These are phyloP conservation scores for Scolopax mira DNA, from an alignment of 2,113 vertebrate genomes.

Conservation along the genomic window DNA sequence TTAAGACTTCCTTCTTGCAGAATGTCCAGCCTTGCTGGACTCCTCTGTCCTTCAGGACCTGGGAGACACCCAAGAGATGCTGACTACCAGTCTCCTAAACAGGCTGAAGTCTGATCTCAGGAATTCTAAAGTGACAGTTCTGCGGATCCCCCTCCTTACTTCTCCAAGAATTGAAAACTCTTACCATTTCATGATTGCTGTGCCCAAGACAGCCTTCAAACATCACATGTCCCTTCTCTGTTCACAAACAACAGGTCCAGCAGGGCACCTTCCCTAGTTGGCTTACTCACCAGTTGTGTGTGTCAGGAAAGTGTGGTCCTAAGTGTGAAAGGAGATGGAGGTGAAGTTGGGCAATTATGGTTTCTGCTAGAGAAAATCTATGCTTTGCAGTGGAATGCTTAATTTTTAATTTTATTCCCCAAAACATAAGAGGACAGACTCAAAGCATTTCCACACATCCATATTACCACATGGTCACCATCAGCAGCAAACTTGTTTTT, in stretches of 20 bases:
- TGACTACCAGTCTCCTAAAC: not conserved
- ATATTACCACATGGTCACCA: rapidly evolving
- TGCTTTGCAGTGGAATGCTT: not conserved
- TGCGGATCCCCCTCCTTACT: not conserved
- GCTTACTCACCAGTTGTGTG: not conserved
- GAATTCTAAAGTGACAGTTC: not conserved
- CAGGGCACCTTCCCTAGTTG: not conserved
- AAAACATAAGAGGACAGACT: not conserved
- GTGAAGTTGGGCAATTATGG: not conserved
- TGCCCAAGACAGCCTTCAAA: not conserved
- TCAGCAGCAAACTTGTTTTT: not conserved
- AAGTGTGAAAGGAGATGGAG: not conserved
- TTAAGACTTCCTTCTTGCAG: not conserved
- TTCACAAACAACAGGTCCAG: not conserved
- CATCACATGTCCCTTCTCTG: not conserved
- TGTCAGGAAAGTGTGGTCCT: not conserved
- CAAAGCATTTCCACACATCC: not conserved
- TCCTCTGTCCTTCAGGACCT: not conserved
- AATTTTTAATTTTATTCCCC: not conserved
- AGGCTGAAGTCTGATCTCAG: not conserved
- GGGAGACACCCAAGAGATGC: not conserved
- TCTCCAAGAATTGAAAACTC: not conserved
- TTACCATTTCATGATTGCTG: not conserved
- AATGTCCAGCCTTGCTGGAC: not conserved
- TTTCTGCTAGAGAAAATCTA: not conserved